Evolutionary conservation across 2,888 invertebrate species (phyloP), one percentile per base, ranked within the genome.

Genomic region (Erpobdella octoculata): DNA sequence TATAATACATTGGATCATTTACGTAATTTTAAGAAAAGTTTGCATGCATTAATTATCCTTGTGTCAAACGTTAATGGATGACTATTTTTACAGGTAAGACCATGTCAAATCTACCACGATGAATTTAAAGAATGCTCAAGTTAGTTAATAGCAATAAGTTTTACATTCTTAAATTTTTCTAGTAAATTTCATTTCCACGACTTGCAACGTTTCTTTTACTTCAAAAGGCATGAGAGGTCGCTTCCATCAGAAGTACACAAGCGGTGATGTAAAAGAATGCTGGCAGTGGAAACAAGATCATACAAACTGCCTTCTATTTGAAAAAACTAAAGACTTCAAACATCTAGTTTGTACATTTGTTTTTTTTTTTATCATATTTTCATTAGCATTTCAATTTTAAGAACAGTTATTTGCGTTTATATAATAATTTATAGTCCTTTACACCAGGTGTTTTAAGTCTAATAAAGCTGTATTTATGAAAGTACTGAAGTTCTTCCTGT

Each of bases 171-270:
- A 15, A 28, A 6, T 28, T 67, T 67, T 67, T 67, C 9, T n/a
- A 31, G n/a, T 46, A 37, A 2, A 33, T 46, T 37, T 31, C 35
- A 28, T n/a, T 4, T 53, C 9, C n/a, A 41, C 31, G 61, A 38
- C 25, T 21, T 67, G 8, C 21, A 33, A 15, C 21, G n/a, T 35
- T 1, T 21, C 37, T 37, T 5, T 21, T 31, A 33, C 8, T 1
- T 37, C 8, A 25, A 25, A 31, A 75, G 74, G 73, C 48, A 65
- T 65, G 36, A 71, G 46, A 53, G 75, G 71, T 4, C 61, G 74
- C 15, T 75, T 74, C 38, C 89, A 93, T 81, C 93, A 93, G 83
- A 89, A 91, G 81, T 94, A 92, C 80, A 86, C 92, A 72, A 86
- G 86, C 83, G 93, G 93, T 0, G 85, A 89, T 79, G 82, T 84